These are phyloP conservation scores for Acanthoscelides obtectus DNA, from an alignment of 2,888 invertebrate species.

Conservation along the genomic window DNA sequence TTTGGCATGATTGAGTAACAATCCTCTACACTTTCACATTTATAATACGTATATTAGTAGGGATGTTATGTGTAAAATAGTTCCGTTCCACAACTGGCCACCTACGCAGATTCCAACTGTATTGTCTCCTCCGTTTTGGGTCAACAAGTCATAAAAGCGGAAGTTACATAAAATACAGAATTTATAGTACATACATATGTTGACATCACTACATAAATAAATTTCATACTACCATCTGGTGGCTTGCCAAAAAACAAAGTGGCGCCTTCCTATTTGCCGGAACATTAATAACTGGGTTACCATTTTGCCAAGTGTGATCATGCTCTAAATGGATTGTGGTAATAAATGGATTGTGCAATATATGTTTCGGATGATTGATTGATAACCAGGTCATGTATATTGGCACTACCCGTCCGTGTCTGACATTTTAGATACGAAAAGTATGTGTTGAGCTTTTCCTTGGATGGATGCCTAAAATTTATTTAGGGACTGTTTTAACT, in stretches of 20 bases:
- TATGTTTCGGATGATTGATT: background rate
- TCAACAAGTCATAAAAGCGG: background rate
- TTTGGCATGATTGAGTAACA: no score
- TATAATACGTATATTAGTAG: no score
- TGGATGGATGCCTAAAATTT: no score
- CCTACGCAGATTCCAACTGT: no score
- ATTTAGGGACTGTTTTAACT: no score
- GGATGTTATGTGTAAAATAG: no score
- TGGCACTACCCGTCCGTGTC: background rate
- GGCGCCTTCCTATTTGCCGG: background rate
- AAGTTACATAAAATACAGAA: background rate
- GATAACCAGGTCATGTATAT: background rate
- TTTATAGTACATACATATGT: background rate
- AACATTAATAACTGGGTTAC: background rate
- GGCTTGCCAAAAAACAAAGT: background rate
- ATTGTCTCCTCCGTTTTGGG: no score
- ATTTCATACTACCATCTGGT: background rate
- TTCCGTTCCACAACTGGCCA: no score
- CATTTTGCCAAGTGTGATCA: background rate
- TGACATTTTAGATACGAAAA: no score
- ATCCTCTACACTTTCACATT: no score
- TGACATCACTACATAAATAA: background rate
- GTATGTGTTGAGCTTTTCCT: no score
- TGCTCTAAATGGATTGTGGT: background rate
- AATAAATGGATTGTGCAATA: background rate